Evolutionary conservation across 2,888 invertebrate species (phyloP).

Genomic region (Uropetala carovei): DNA sequence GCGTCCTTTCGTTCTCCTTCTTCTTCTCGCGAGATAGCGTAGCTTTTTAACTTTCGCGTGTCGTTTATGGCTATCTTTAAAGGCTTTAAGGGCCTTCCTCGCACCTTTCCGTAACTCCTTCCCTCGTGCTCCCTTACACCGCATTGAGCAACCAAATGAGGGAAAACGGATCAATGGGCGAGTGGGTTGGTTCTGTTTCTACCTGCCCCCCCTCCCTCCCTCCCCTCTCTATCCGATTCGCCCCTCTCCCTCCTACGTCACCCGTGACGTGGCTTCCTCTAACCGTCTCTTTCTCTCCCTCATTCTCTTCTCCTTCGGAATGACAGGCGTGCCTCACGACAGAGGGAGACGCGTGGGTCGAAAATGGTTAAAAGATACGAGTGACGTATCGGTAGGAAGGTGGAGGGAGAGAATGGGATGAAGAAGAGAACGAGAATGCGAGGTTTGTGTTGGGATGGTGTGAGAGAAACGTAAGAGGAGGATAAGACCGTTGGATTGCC

Average conservation of each 20-base stretch:
- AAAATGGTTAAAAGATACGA: conserved; percentile 48
- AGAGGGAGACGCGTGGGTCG: conserved; percentile 28
- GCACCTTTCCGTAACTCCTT: background rate
- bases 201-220: no score
- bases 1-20: background rate
- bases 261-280: conserved; percentile 22
- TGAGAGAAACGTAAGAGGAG: background rate
- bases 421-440: background rate
- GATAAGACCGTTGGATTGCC: background rate
- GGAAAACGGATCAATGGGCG: conserved; percentile 56
- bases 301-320: conserved; percentile 3
- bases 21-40: background rate
- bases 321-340: conserved; percentile 42
- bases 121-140: conserved; percentile 31
- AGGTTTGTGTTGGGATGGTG: background rate
- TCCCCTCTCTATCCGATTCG: background rate
- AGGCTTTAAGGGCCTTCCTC: conserved; percentile 37
- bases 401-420: background rate
- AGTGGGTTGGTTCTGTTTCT: background rate
- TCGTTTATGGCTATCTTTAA: conserved; percentile 59
- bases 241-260: conserved; percentile 8
- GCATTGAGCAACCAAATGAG: conserved; percentile 62
- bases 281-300: background rate
- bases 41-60: background rate
- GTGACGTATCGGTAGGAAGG: conserved; percentile 39